phyloP scores from a whole-genome alignment of 2,797 vertebrate species.

The Mormyrus hasselquistii region DNA sequence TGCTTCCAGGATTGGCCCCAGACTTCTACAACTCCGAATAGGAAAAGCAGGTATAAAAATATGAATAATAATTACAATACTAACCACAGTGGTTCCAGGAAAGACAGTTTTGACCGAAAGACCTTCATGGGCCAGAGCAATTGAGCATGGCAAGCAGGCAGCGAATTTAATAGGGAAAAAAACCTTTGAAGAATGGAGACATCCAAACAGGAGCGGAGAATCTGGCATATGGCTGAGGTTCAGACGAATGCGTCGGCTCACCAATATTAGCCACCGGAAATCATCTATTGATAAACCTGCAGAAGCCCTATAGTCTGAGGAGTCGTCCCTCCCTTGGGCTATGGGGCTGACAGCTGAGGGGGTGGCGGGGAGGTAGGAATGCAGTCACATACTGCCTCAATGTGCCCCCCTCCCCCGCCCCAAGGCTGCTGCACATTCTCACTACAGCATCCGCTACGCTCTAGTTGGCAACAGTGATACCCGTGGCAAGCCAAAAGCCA shows the following conservation, averaged over 20 bases:
- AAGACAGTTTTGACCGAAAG: not conserved
- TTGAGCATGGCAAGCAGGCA: not conserved
- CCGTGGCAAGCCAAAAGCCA: not conserved
- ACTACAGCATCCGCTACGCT: not conserved
- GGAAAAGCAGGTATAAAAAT: not conserved
- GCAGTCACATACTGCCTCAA: not conserved
- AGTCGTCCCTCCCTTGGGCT: not conserved
- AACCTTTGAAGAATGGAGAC: constrained; percentile 12
- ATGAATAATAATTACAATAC: not conserved
- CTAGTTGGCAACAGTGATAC: not conserved
- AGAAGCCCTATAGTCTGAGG: not conserved
- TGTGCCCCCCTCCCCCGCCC: not conserved
- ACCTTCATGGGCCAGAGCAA: not conserved
- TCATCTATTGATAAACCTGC: constrained; percentile 17
- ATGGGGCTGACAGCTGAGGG: not conserved
- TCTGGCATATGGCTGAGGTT: not conserved
- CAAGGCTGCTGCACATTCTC: not conserved
- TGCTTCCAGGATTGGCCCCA: not conserved
- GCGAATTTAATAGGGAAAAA: not conserved
- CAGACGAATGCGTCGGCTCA: constrained; percentile 14
- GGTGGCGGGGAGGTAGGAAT: constrained; percentile 29
- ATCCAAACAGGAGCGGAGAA: not conserved
- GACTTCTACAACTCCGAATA: not conserved
- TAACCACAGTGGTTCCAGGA: not conserved
- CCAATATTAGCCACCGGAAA: constrained; percentile 14